Evolutionary conservation across 2,797 vertebrate species (phyloP).

Genomic region (Corythornis leucogaster): DNA sequence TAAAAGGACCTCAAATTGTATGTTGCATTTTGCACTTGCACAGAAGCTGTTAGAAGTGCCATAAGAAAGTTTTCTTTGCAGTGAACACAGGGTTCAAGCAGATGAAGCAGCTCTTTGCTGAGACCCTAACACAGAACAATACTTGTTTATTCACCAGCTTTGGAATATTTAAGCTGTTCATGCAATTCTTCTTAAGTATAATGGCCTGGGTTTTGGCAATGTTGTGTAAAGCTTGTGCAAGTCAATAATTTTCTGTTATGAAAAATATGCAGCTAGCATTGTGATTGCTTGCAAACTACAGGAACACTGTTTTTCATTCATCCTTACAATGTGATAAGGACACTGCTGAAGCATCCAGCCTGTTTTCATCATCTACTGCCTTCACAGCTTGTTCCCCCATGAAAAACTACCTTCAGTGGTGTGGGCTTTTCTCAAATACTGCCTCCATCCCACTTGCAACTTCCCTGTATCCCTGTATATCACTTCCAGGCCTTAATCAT

Average conservation of each 20-base stretch:
- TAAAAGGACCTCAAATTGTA: background rate
- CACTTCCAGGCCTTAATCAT: background rate
- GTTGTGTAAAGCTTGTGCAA: background rate
- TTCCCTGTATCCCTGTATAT: background rate
- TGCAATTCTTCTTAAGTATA: background rate
- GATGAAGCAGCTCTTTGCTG: background rate
- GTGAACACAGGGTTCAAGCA: background rate
- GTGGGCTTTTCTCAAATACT: conserved; percentile 10
- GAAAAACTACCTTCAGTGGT: background rate
- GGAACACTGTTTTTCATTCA: background rate
- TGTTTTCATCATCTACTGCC: background rate
- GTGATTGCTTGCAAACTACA: background rate
- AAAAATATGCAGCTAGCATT: background rate
- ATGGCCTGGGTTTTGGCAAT: background rate
- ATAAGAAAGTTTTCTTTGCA: background rate
- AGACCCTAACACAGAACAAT: background rate
- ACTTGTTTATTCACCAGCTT: background rate
- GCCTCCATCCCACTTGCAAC: background rate
- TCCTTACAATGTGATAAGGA: background rate
- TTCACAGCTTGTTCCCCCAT: conserved; percentile 4
- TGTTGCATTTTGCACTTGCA: background rate
- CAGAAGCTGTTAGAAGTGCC: background rate
- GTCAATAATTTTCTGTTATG: conserved; percentile 5
- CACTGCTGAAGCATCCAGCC: background rate
- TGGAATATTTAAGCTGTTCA: background rate